Evolutionary conservation across 2,797 vertebrate species (phyloP).

Genomic region (Calcarius lapponicus): DNA sequence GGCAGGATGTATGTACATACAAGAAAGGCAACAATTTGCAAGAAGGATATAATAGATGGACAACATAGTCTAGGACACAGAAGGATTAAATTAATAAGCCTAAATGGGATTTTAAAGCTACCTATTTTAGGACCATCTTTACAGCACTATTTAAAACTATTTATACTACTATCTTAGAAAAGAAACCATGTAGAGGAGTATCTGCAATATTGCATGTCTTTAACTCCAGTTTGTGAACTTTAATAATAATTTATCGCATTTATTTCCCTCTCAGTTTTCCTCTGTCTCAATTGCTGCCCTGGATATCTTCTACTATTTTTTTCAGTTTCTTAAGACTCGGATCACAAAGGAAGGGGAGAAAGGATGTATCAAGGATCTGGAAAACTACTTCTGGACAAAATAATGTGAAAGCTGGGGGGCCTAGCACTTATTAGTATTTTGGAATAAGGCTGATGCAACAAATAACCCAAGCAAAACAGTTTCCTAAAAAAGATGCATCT

Average conservation of each 20-base stretch:
- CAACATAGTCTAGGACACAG: too few species aligned
- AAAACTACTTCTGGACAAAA: background rate
- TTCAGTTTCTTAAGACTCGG: background rate
- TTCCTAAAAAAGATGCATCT: background rate
- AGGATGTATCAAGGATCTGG: background rate
- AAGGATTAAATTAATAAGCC: background rate
- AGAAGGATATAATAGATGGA: background rate
- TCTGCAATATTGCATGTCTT: background rate
- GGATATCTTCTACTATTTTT: background rate
- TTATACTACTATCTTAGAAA: background rate
- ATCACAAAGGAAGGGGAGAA: background rate
- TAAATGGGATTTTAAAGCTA: background rate
- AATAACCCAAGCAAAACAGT: background rate
- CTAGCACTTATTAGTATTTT: background rate
- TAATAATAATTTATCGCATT: background rate
- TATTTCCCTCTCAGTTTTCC: background rate
- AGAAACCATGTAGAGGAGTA: background rate
- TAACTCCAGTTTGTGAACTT: background rate
- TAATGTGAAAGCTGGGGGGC: background rate
- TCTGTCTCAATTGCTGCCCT: background rate
- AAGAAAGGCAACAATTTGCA: background rate
- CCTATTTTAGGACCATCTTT: background rate
- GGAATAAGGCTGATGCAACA: background rate
- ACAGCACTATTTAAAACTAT: background rate
- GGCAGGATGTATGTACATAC: background rate